Evolutionary conservation across 1,140 invertebrate genomes (phyloP), one percentile per base, ranked within the genome.

Genomic region (Odontomachus brunneus): DNA sequence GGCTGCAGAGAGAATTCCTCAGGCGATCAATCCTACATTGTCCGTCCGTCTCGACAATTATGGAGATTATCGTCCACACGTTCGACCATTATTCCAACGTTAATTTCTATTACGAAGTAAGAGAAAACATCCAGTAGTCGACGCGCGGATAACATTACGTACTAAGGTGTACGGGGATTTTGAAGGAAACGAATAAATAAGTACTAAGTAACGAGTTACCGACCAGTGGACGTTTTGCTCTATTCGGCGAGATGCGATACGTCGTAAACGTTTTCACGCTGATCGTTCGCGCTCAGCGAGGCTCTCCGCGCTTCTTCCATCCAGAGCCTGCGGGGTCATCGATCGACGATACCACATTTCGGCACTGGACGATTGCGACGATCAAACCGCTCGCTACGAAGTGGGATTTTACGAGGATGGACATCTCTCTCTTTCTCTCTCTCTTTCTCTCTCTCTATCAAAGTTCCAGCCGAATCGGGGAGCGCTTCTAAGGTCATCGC

Each of bases 401-500:
- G 5, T 22, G 29, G 74, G 38, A 78, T 69, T 69, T 33, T n/a
- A 57, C 17, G 15, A 15, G 33, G 14, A 44, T 55, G 48, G 29
- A n/a, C n/a, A n/a, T n/a, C n/a, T n/a, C n/a, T n/a, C n/a, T n/a
- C n/a, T n/a, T n/a, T n/a, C n/a, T n/a, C n/a, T n/a, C n/a, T n/a
- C n/a, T n/a, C n/a, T n/a, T n/a, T n/a, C n/a, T n/a, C n/a, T n/a
- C n/a, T n/a, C n/a, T n/a, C n/a, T n/a, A n/a, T n/a, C 49, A 57
- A 66, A 66, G 49, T 38, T 19, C 22, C 22, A 3, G 0, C 29
- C 60, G 19, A 11, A 75, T 22, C 2, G 72, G 5, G 48, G 15
- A 15, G 12, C 55, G 22, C 26, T 12, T 26, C 63, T 69, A 78
- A 78, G 75, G 63, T 67, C 75, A 71, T 69, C 75, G 65, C 29